These are phyloP conservation scores for Holocentrus rufus DNA, from an alignment of 2,797 vertebrate species.

Conservation along the genomic window DNA sequence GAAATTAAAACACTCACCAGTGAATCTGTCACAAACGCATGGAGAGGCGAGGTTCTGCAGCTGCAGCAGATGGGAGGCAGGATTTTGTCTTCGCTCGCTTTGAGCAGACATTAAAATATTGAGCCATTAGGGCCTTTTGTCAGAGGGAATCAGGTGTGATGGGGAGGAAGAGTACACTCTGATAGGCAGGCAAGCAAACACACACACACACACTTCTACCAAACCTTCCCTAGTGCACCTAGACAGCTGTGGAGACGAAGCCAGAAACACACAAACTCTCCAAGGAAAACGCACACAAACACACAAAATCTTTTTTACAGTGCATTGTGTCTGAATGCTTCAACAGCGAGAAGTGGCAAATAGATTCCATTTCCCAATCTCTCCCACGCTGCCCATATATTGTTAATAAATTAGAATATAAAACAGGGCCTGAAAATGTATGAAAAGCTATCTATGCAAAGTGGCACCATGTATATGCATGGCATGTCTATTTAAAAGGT, in stretches of 20 bases:
- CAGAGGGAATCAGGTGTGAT: conserved; percentile 70
- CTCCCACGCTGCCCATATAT: conserved; percentile 66
- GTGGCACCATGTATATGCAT: conserved; percentile 61
- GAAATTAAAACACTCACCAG: conserved; percentile 55
- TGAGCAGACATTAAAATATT: conserved; percentile 62
- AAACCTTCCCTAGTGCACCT: conserved; percentile 21
- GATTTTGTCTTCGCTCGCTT: conserved; percentile 43
- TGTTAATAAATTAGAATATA: conserved; percentile 66
- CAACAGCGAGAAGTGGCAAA: conserved; percentile 58
- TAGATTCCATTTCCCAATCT: conserved; percentile 18
- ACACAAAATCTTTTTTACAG: conserved; percentile 40
- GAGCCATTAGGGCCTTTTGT: conserved; percentile 66
- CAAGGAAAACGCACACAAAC: conserved; percentile 10
- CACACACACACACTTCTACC: conserved; percentile 24
- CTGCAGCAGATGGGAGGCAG: conserved; percentile 48
- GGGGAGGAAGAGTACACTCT: conserved; percentile 25
- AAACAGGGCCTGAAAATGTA: conserved; percentile 56
- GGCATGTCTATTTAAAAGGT: conserved; percentile 63
- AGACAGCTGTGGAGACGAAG: conserved; percentile 39
- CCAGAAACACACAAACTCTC: conserved; percentile 26
- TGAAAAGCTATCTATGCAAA: conserved; percentile 65
- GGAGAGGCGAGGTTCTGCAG: conserved; percentile 39
- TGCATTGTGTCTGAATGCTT: conserved; percentile 64
- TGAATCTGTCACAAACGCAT: conserved; percentile 36
- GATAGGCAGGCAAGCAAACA: conserved; percentile 22